phyloP scores from a whole-genome alignment of 1,140 invertebrate genomes.

The Glossosoma conforme region DNA sequence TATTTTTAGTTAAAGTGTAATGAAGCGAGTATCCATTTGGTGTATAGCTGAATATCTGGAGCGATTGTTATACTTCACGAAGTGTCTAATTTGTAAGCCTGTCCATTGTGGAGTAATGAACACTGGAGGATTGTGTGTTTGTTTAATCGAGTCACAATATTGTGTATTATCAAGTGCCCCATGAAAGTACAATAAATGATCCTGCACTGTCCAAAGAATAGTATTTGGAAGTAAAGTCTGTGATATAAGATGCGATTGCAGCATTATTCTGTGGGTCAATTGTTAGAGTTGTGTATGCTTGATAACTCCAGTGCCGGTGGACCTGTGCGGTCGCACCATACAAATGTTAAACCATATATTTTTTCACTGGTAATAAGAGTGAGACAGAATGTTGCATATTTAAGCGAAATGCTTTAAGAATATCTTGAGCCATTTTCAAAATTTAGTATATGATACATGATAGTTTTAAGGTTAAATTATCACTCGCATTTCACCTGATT shows the following conservation, averaged over 20 bases:
- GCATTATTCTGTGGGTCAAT: conserved; percentile 50
- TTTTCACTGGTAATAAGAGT: conserved; percentile 29
- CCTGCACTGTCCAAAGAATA: conserved; percentile 50
- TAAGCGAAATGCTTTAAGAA: conserved; percentile 26
- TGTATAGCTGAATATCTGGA: conserved; percentile 21
- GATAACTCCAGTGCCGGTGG: conserved; percentile 38
- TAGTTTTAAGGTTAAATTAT: conserved; percentile 33
- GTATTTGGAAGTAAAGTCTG: conserved; percentile 39
- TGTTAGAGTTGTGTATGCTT: conserved; percentile 44
- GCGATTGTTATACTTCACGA: conserved; percentile 22
- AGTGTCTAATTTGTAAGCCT: conserved; percentile 24
- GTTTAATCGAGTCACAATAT: conserved; percentile 16
- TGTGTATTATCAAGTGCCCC: conserved; percentile 28
- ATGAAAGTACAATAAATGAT: conserved; percentile 33
- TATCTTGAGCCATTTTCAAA: conserved; percentile 31
- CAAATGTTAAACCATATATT: conserved; percentile 27
- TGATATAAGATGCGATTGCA: conserved; percentile 50
- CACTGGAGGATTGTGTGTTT: conserved; percentile 22
- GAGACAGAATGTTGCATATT: conserved; percentile 24
- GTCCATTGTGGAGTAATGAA: conserved; percentile 17
- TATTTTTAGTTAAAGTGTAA: conserved; percentile 30
- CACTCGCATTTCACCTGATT: conserved; percentile 27
- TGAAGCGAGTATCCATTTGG: conserved; percentile 18
- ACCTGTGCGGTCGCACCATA: conserved; percentile 7
- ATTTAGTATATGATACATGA: conserved; percentile 29